These are phyloP conservation scores for human DNA, from an alignment of 2,113 vertebrate species.

Conservation along the genomic window DNA sequence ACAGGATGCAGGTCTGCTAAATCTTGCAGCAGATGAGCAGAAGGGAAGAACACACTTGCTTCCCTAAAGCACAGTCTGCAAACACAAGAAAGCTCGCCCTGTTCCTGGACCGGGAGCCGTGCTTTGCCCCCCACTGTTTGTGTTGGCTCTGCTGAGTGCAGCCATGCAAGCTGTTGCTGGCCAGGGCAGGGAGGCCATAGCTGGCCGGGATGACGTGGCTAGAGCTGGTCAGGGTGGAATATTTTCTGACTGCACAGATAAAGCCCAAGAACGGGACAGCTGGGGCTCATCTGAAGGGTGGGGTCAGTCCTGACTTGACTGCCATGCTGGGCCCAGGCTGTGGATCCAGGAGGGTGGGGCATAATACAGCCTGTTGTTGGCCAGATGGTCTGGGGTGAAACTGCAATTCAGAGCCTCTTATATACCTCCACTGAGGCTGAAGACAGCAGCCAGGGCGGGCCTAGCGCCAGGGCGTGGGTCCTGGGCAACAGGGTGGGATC, in stretches of 20 bases:
- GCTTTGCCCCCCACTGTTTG: neutral
- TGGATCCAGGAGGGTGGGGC: neutral
- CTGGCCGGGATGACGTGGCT: neutral
- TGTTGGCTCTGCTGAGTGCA: neutral
- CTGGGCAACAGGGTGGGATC: neutral
- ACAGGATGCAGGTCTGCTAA: accelerated
- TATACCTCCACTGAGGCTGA: neutral
- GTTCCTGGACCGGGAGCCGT: neutral
- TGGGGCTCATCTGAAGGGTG: neutral
- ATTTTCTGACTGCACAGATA: neutral
- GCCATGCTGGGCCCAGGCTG: neutral
- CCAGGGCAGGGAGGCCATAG: neutral
- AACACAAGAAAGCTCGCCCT: accelerated
- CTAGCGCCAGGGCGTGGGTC: neutral
- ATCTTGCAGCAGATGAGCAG: accelerated
- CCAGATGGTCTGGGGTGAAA: neutral
- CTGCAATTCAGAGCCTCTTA: too few species aligned
- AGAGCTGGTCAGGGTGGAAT: neutral
- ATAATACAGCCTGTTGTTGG: neutral
- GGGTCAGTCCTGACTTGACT: neutral
- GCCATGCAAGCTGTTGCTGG: neutral
- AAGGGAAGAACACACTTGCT: accelerated
- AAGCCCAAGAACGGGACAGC: neutral
- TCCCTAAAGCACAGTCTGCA: neutral
- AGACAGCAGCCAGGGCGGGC: accelerated